These are phyloP conservation scores for Hyla sarda DNA, from an alignment of 2,113 vertebrate genomes.

Conservation along the genomic window DNA sequence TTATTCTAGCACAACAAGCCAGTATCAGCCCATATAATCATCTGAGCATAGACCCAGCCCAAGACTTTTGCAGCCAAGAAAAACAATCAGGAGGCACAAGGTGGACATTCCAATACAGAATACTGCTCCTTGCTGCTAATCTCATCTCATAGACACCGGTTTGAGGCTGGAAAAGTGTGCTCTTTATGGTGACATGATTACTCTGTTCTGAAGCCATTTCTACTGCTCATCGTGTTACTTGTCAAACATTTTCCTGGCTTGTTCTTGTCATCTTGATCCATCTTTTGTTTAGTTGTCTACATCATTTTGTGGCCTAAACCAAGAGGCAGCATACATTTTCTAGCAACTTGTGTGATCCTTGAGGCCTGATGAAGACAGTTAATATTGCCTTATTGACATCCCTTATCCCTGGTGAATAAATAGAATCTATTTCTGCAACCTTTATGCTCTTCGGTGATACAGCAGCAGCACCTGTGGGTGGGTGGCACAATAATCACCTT, in stretches of 20 bases:
- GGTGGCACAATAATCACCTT: not conserved
- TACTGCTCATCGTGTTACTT: not conserved
- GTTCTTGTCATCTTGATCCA: slow-evolving; percentile 9
- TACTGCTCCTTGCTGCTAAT: not conserved
- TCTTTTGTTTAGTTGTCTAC: not conserved
- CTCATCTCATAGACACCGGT: not conserved
- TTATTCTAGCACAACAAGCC: not conserved
- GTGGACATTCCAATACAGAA: not conserved
- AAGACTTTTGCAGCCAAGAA: not conserved
- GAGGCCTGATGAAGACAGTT: not conserved
- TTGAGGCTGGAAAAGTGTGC: not conserved
- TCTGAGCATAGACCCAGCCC: not conserved
- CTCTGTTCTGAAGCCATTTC: not conserved
- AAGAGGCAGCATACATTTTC: not conserved
- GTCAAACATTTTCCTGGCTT: not conserved
- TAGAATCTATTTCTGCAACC: not conserved
- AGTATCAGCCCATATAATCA: not conserved
- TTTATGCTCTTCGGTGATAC: not conserved
- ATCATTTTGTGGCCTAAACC: not conserved
- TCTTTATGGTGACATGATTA: not conserved
- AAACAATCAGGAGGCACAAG: not conserved
- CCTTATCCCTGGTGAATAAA: not conserved
- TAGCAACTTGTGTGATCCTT: not conserved
- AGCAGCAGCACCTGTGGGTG: not conserved
- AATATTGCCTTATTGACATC: not conserved